These are phyloP conservation scores for Adela reaumurella DNA, from an alignment of 2,888 invertebrate species.

Conservation along the genomic window DNA sequence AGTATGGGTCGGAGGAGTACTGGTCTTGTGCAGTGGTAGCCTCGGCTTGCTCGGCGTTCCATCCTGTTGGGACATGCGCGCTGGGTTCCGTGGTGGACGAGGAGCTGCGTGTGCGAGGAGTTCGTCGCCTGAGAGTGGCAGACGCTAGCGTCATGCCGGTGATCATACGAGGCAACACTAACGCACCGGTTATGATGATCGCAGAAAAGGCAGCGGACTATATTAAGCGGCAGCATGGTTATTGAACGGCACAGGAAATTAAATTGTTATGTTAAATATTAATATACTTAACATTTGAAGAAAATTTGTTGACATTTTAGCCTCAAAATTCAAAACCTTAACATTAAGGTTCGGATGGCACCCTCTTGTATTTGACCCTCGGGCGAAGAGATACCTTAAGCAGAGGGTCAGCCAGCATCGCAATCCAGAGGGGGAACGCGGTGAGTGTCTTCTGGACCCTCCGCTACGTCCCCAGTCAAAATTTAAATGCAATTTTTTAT, in stretches of 20 bases:
- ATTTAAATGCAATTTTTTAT: no score
- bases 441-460: no score
- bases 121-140: slow-evolving; percentile 26
- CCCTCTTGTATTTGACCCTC: no score
- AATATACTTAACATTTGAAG: no score
- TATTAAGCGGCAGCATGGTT: slow-evolving; percentile 24
- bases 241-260: no score
- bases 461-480: no score
- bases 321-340: no score
- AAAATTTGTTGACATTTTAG: no score
- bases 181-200: slow-evolving; percentile 39
- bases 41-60: slow-evolving; percentile 36
- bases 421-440: no score
- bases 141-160: slow-evolving; percentile 39
- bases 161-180: slow-evolving; percentile 34
- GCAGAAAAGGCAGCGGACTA: slow-evolving; percentile 35
- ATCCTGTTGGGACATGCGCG: slow-evolving; percentile 35
- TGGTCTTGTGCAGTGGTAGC: slow-evolving; percentile 37
- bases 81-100: slow-evolving; percentile 32
- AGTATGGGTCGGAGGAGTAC: slow-evolving; percentile 23
- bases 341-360: no score
- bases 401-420: no score
- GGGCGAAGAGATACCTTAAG: no score
- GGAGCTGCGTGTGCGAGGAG: slow-evolving; percentile 22
- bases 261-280: neutral